These are phyloP conservation scores for Heliconius himera DNA, from an alignment of 1,140 invertebrate genomes.

Conservation along the genomic window DNA sequence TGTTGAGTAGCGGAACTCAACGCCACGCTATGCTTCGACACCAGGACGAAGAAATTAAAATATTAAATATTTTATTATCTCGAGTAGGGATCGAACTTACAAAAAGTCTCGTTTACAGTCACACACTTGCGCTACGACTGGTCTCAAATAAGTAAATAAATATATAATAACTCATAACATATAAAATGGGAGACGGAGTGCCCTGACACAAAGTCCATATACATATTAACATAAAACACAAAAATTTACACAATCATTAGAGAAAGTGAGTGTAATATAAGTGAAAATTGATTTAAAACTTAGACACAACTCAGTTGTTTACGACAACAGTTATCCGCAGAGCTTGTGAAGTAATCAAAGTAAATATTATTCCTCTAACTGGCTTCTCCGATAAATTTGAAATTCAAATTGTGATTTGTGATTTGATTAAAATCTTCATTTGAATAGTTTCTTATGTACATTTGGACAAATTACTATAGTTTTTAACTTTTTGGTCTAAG, in stretches of 20 bases:
- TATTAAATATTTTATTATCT: too few species aligned
- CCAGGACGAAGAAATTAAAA: too few species aligned
- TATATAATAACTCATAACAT: too few species aligned
- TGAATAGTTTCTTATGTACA: constrained; percentile 31
- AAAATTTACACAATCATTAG: not conserved
- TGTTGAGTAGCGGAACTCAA: too few species aligned
- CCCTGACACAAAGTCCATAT: too few species aligned
- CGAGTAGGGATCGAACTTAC: too few species aligned
- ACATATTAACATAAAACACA: not conserved
- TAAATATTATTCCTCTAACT: constrained; percentile 48
- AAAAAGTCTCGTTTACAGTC: too few species aligned
- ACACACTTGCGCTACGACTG: too few species aligned
- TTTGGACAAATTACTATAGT: constrained; percentile 28
- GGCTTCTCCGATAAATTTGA: constrained; percentile 44
- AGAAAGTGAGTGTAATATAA: constrained; percentile 9
- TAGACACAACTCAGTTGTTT: constrained; percentile 42
- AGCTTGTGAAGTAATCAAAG: constrained; percentile 45
- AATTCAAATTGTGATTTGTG: constrained; percentile 45
- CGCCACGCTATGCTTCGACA: too few species aligned
- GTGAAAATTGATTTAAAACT: constrained; percentile 26
- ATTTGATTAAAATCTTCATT: constrained; percentile 42
- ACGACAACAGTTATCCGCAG: constrained; percentile 38
- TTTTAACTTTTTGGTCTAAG: not conserved
- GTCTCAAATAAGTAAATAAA: too few species aligned
- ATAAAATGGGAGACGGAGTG: too few species aligned